These are phyloP conservation scores for Branchellion lobata DNA, from an alignment of 2,888 invertebrate species.

Conservation along the genomic window DNA sequence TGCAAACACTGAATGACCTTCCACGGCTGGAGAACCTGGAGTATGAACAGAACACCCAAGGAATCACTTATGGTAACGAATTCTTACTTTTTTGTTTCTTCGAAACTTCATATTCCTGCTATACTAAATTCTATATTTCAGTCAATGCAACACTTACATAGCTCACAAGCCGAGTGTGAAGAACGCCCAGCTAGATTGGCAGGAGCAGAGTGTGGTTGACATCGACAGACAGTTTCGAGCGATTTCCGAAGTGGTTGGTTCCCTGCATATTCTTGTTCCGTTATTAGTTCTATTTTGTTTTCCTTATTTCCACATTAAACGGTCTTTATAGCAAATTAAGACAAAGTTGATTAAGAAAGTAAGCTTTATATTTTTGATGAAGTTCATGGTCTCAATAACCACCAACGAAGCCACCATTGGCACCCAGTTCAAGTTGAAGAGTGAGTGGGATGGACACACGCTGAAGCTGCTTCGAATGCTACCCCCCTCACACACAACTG, in stretches of 20 bases:
- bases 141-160: conserved; percentile 47
- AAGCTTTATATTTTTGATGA: too few species aligned
- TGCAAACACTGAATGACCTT: conserved; percentile 64
- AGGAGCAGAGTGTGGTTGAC: conserved; percentile 54
- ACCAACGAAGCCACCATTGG: neutral
- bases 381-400: too few species aligned
- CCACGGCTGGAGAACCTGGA: conserved; percentile 53
- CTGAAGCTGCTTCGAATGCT: conserved; percentile 54
- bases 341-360: too few species aligned
- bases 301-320: conserved; percentile 37
- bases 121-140: too few species aligned
- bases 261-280: too few species aligned
- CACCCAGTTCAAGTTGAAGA: conserved; percentile 51
- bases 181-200: conserved; percentile 59
- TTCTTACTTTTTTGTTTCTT: neutral
- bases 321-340: too few species aligned
- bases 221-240: conserved; percentile 60
- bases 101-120: too few species aligned
- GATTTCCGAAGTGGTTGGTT: conserved; percentile 57
- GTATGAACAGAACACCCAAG: conserved; percentile 52
- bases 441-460: conserved; percentile 51
- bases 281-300: too few species aligned
- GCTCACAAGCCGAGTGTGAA: conserved; percentile 56
- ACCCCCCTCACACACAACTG: conserved; percentile 45
- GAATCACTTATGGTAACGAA: conserved; percentile 54